Base-by-base conservation (phyloP, 2,113 vertebrate species). In the Nibea albiflora region DNA sequence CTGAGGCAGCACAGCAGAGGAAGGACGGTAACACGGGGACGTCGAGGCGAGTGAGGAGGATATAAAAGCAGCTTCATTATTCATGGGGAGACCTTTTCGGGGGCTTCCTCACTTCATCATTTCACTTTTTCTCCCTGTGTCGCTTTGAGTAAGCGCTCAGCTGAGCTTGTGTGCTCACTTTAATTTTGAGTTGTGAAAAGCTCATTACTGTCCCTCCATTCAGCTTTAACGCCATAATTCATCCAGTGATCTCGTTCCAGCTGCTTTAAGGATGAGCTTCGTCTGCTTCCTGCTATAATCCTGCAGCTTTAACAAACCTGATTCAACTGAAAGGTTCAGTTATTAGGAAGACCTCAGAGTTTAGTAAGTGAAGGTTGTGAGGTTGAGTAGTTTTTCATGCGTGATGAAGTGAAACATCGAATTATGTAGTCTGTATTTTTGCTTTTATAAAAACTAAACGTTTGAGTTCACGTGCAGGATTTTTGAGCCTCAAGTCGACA, bases 51-150 rank as follows among this genome's bases (percentile, higher is more conserved):
- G 44, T 31, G 74, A 22, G 62, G 74, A 76, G 60, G 62, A 67
- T 80, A 22, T 78, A 67, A 78, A 84, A 84, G 73, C 83, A 12
- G 42, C 56, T 90, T 71, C 71, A 90, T 91, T 89, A 87, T 93
- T 93, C 71, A 92, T 58, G 49, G 4, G 22, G 39, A 73, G 58
- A 58, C 31, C 68, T 66, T 81, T 77, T 60, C 7, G 8, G 56
- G 61, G 52, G n/a, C 71, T 57, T 73, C 61, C 78, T 75, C 72
- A 68, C 67, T 47, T 77, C 82, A 58, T 80, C 58, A 70, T 11
- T 56, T 80, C 49, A 63, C 61, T 76, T 73, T 77, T 46, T 28
- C 65, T 61, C 53, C 31, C 20, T 14, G 8, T 39, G 60, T 73
- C 47, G 63, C 31, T 12, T 8, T 58, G 76, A 70, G 42, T 73